These are phyloP conservation scores for Proctacanthus coquilletti DNA, from an alignment of 1,140 invertebrate genomes.

Conservation along the genomic window DNA sequence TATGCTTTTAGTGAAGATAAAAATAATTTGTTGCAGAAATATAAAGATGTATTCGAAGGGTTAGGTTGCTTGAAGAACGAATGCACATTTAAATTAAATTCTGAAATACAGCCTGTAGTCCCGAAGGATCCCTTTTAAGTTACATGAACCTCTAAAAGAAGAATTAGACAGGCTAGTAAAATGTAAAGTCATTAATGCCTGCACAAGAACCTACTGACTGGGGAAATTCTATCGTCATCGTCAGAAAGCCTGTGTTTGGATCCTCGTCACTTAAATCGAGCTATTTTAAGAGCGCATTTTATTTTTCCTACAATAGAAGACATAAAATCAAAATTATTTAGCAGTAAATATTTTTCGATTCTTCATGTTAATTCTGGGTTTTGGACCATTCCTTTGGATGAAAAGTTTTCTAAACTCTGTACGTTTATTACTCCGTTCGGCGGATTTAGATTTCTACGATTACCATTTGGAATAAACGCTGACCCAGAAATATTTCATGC, in stretches of 20 bases:
- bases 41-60: constrained; percentile 4
- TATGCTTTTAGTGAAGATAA: constrained; percentile 4
- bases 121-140: constrained; percentile 21
- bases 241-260: constrained; percentile 31
- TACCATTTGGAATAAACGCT: constrained; percentile 31
- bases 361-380: constrained; percentile 30
- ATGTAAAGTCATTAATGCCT: constrained; percentile 17
- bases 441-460: constrained; percentile 14
- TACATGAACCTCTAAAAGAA: constrained; percentile 18
- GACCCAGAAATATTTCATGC: constrained; percentile 25
- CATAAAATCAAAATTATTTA: constrained; percentile 19
- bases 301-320: constrained; percentile 29
- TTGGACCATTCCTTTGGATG: constrained; percentile 28
- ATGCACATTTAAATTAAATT: constrained; percentile 8
- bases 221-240: constrained; percentile 29
- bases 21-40: constrained; percentile 1
- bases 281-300: constrained; percentile 27
- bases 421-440: constrained; percentile 35
- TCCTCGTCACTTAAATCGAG: constrained; percentile 31
- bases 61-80: constrained; percentile 8
- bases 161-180: constrained; percentile 17
- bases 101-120: constrained; percentile 13
- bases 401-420: constrained; percentile 22
- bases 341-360: constrained; percentile 24
- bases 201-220: constrained; percentile 27